Evolutionary conservation across 1,140 invertebrate genomes (phyloP), one percentile per base, ranked within the genome.

Genomic region (Orchestia grillus): DNA sequence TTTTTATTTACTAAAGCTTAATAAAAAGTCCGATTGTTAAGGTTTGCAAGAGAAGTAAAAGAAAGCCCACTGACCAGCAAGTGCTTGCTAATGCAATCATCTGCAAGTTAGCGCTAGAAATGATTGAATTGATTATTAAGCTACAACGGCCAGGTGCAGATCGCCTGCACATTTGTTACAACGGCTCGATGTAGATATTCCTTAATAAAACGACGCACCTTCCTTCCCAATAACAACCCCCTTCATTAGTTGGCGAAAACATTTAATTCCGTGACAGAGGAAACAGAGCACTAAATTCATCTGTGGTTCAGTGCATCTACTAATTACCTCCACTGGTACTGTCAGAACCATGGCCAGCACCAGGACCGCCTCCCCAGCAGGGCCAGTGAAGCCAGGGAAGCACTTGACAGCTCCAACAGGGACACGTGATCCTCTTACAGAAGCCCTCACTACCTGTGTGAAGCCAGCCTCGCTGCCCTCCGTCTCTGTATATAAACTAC

Each of bases 381-480:
- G 6, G 44, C 43, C 92, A 47, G 11, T 42, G 92, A 44, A 94
- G 92, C 43, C 43, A 44, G 92, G 44, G 92, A 94, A 94, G 92
- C 92, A 94, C 92, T 44, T 94, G 43, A 3, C 43, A 44, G 43
- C 44, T 94, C 19, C 43, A 94, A 44, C 6, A 45, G 41, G 92
- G 44, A 45, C 44, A 44, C 44, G 43, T 94, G 43, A 94, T 94
- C 92, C 8, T 94, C 92, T 94, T 94, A 94, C 92, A 19, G 92
- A 94, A 94, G 92, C 92, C 44, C 43, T 94, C 43, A 47, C 44
- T 45, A 19, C 47, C 47, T 16, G 11, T 16, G 88, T 44, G n/a
- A 90, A 90, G 43, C 88, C 88, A 42, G 42, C 88, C 6, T 36
- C 4, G 15, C 41, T 90, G 88, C 15, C 88, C n/a, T 41, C 8